phyloP scores from a whole-genome alignment of 2,888 invertebrate species.

The Meandrusa payeni region DNA sequence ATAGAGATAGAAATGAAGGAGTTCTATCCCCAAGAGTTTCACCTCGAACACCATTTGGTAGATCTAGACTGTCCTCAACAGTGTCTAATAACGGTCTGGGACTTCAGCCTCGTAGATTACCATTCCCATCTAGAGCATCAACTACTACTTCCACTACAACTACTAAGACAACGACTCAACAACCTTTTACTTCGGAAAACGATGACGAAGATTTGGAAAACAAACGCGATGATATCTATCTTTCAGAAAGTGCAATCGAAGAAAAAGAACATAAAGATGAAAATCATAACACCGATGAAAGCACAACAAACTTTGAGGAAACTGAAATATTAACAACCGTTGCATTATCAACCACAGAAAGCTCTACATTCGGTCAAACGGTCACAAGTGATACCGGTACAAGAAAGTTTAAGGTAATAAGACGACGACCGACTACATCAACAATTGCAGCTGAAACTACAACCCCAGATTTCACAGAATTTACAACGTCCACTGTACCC shows the following conservation, averaged over 20 bases:
- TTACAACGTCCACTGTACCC: conserved; percentile 16
- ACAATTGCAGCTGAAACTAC: conserved; percentile 12
- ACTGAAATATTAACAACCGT: conserved; percentile 35
- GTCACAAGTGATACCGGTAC: conserved; percentile 15
- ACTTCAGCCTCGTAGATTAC: conserved; percentile 52
- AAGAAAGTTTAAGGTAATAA: conserved; percentile 21
- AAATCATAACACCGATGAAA: conserved; percentile 33
- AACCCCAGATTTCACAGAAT: conserved; percentile 4
- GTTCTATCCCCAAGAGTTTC: conserved; percentile 38
- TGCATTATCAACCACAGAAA: conserved; percentile 12
- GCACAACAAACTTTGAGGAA: conserved; percentile 12
- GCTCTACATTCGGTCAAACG: conserved; percentile 4
- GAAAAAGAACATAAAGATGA: conserved; percentile 66
- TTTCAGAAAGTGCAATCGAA: conserved; percentile 75
- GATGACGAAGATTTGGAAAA: conserved; percentile 56
- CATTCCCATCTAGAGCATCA: conserved; percentile 48
- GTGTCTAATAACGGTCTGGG: conserved; percentile 31
- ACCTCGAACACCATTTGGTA: conserved; percentile 52
- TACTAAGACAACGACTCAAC: conserved; percentile 48
- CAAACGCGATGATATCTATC: conserved; percentile 61
- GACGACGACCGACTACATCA: conserved; percentile 11
- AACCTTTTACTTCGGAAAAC: conserved; percentile 36
- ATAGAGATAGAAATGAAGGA: conserved; percentile 28
- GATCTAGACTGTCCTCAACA: conserved; percentile 42
- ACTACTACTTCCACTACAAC: conserved; percentile 43